Percentiles rank a stretch among this genome's conserved stretches.
These are phyloP conservation scores for Cryptocephalus moraei DNA, from an alignment of 2,888 invertebrate genomes.

Conservation along the genomic window DNA sequence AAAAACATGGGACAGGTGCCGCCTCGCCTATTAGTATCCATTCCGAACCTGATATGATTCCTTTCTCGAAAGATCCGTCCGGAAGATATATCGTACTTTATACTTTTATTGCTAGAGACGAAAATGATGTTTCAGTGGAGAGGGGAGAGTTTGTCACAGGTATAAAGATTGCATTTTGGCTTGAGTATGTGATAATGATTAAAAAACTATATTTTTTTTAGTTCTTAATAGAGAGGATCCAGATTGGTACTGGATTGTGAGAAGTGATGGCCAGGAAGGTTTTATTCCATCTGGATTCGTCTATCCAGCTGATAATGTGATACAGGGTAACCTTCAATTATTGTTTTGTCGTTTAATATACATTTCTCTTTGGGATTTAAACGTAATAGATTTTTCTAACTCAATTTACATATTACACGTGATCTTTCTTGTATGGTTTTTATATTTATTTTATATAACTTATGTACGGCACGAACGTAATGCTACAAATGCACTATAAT, in stretches of 20 bases:
- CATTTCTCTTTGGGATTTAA: too few species aligned
- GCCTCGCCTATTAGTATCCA: conserved; percentile 42
- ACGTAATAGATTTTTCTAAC: too few species aligned
- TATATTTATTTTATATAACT: too few species aligned
- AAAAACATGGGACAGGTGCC: conserved; percentile 41
- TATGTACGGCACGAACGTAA: too few species aligned
- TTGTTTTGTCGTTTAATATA: too few species aligned
- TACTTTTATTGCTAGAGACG: conserved; percentile 85
- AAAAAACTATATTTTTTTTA: conserved; percentile 25
- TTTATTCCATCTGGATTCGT: conserved; percentile 93
- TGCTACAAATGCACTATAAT: too few species aligned
- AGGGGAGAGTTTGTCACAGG: conserved; percentile 90
- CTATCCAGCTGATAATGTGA: conserved; percentile 77
- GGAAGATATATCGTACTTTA: conserved; percentile 88
- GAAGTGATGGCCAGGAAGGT: conserved; percentile 88
- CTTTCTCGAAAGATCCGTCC: conserved; percentile 71
- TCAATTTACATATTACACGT: too few species aligned
- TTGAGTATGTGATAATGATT: background rate
- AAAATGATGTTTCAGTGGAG: conserved; percentile 89
- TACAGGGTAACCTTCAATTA: conserved; percentile 40
- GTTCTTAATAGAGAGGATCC: conserved; percentile 90
- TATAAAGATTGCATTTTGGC: conserved; percentile 21
- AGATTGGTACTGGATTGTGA: conserved; percentile 94
- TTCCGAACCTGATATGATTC: conserved; percentile 52
- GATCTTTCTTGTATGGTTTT: too few species aligned